Conservation (phyloP, 2,888 invertebrate species). For the Timema cristinae region DNA sequence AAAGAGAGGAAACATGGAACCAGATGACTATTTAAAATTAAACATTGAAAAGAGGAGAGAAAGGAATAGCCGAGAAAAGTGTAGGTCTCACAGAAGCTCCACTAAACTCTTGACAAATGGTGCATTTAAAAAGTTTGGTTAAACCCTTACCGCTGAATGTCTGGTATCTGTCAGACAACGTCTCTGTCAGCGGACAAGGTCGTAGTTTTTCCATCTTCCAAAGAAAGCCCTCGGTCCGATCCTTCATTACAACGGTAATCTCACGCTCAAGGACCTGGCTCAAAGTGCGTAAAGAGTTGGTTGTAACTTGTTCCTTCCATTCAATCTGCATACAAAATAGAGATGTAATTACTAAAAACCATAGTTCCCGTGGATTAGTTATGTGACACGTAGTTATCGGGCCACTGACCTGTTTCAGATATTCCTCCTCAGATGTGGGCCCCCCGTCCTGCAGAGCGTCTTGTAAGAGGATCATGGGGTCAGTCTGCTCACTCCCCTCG, state of each 20-base stretch:
- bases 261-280: slow-evolving; percentile 7
- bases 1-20: too few relatives aligned
- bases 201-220: slow-evolving; percentile 2
- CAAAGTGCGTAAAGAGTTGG: not conserved
- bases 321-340: not conserved
- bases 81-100: too few relatives aligned
- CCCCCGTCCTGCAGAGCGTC: slow-evolving; percentile 5
- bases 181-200: not conserved
- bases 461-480: slow-evolving; percentile 7
- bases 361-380: too few relatives aligned
- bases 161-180: slow-evolving; percentile 8
- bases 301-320: slow-evolving; percentile 5
- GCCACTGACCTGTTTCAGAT: not conserved
- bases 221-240: slow-evolving; percentile 2
- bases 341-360: too few relatives aligned
- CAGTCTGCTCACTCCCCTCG: not conserved
- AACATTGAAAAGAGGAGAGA: too few relatives aligned
- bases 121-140: too few relatives aligned
- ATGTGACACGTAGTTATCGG: too few relatives aligned
- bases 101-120: too few relatives aligned
- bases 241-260: not conserved
- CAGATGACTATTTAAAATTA: too few relatives aligned
- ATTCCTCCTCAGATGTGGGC: not conserved
- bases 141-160: not conserved
- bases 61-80: too few relatives aligned